phyloP scores from a whole-genome alignment of 2,113 vertebrate species.

The Arenaria interpres region DNA sequence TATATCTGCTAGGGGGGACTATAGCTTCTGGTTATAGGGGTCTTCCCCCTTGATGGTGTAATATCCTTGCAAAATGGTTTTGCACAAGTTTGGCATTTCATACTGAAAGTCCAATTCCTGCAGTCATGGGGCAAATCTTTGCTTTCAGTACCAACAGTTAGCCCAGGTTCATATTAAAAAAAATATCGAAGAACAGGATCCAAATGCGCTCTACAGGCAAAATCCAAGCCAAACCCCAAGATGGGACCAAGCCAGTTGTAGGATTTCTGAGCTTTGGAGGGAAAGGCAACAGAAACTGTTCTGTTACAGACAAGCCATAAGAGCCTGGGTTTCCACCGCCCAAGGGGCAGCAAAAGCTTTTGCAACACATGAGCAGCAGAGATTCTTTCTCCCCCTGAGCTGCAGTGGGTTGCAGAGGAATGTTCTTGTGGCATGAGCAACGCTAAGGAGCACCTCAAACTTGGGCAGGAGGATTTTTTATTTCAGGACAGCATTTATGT shows the following conservation, averaged over 20 bases:
- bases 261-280: neutral
- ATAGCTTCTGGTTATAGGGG: neutral
- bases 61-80: neutral
- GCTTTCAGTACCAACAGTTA: neutral
- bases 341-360: neutral
- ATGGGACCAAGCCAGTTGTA: neutral
- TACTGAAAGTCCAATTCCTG: neutral
- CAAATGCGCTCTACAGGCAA: neutral
- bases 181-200: neutral
- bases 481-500: neutral
- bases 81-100: neutral
- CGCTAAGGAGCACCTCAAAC: neutral
- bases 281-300: neutral
- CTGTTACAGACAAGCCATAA: neutral
- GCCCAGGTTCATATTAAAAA: neutral
- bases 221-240: neutral
- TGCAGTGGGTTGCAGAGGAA: neutral
- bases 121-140: neutral
- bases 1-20: neutral
- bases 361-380: neutral
- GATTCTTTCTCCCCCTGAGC: neutral
- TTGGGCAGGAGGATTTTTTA: neutral
- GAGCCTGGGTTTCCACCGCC: neutral
- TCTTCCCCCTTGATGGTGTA: neutral
- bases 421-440: neutral